Conservation (phyloP, 2,888 invertebrate genomes). For the Ophioninae sp. region DNA sequence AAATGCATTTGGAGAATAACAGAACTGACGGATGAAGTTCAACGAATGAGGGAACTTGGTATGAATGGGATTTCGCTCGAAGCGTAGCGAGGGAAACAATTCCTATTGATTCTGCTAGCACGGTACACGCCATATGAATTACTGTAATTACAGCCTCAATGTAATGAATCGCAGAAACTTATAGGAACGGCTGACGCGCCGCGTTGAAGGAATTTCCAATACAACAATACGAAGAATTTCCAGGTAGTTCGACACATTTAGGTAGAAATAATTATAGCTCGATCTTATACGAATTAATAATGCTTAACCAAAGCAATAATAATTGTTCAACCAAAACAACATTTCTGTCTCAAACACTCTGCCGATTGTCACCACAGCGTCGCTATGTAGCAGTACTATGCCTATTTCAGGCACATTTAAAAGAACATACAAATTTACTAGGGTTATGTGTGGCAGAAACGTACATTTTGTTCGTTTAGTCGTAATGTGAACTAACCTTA, state of each 20-base stretch:
- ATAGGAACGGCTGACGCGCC: slow-evolving; percentile 29
- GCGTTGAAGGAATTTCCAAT: slow-evolving; percentile 50
- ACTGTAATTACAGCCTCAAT: slow-evolving; percentile 47
- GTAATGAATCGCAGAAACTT: slow-evolving; percentile 35
- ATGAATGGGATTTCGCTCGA: slow-evolving; percentile 49
- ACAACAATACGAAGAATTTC: slow-evolving; percentile 16
- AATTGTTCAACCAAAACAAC: neutral
- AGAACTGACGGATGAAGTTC: slow-evolving; percentile 50
- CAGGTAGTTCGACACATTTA: neutral
- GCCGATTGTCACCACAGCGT: neutral
- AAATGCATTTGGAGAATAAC: slow-evolving; percentile 40
- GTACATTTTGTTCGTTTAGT: no score
- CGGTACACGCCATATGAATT: slow-evolving; percentile 52
- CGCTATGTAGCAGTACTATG: neutral
- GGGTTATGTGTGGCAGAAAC: no score
- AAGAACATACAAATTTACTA: neutral
- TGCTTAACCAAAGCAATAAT: no score
- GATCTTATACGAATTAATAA: slow-evolving; percentile 5
- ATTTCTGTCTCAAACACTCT: neutral
- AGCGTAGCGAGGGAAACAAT: slow-evolving; percentile 47
- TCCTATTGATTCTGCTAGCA: slow-evolving; percentile 54
- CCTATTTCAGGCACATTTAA: neutral
- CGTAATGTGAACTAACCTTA: no score
- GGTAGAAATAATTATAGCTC: slow-evolving; percentile 2
- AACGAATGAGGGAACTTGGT: slow-evolving; percentile 52